Percentiles rank a stretch among this genome's conserved stretches.
These are phyloP conservation scores for Limnephilus marmoratus DNA, from an alignment of 2,888 invertebrate species.

Conservation along the genomic window DNA sequence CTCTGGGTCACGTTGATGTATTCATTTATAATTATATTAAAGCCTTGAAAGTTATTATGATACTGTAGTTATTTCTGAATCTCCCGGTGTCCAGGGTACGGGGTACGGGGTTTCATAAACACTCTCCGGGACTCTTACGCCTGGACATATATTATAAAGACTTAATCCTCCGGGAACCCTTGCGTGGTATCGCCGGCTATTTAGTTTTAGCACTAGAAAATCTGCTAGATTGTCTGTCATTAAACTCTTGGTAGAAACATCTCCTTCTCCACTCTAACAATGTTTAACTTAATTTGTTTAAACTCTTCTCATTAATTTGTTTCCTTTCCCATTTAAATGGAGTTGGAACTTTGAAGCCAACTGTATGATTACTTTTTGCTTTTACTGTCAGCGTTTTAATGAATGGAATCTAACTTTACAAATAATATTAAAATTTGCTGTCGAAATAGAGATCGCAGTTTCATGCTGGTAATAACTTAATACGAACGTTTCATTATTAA, in stretches of 20 bases:
- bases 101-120: conserved; percentile 1
- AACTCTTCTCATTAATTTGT: conserved; percentile 13
- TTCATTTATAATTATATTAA: not conserved
- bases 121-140: conserved; percentile 38
- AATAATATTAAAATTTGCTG: not conserved
- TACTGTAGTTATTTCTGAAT: conserved; percentile 3
- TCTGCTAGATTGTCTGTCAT: conserved; percentile 63
- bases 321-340: not conserved
- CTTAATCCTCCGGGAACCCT: conserved; percentile 64
- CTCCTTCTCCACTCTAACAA: conserved; percentile 23
- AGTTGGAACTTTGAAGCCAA: not conserved
- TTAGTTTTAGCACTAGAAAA: conserved; percentile 64
- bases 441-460: not conserved
- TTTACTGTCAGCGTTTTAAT: not conserved
- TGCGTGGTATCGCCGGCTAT: conserved; percentile 60
- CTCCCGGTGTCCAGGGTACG: not conserved
- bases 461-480: not conserved
- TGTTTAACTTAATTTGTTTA: conserved; percentile 22
- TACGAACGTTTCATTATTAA: too few species aligned
- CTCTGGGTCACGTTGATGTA: not conserved
- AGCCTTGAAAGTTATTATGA: not conserved
- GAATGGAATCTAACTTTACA: not conserved
- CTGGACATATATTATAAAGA: conserved; percentile 57
- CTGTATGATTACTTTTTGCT: conserved; percentile 7
- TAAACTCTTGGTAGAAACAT: conserved; percentile 54